phyloP scores from a whole-genome alignment of 2,888 invertebrate species.

The Zonitis immaculata region DNA sequence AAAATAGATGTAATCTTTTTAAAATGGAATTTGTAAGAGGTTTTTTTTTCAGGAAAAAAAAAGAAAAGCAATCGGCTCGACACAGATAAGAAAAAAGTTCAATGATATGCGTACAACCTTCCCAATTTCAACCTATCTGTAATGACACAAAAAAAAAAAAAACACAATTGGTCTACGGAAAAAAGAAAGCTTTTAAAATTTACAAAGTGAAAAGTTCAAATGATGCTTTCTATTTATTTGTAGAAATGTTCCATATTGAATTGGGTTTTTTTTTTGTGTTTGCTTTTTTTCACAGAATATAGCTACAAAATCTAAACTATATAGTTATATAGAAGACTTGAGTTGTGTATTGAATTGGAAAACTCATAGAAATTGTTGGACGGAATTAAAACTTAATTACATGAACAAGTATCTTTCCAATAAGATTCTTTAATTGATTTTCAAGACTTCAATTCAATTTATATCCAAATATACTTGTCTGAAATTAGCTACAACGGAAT shows the following conservation, averaged over 20 bases:
- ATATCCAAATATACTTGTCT: neutral
- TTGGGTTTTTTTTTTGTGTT: no score
- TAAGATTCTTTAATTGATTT: neutral
- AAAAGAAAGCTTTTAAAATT: neutral
- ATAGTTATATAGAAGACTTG: no score
- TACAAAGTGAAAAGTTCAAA: neutral
- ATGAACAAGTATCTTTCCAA: neutral
- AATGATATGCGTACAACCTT: slow-evolving; percentile 14
- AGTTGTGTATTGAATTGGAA: neutral
- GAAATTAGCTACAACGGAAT: neutral
- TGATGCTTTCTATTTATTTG: no score
- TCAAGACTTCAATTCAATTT: no score
- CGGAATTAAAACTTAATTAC: neutral
- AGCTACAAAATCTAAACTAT: no score
- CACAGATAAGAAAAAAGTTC: slow-evolving; percentile 16
- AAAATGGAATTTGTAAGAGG: no score
- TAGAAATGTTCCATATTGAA: no score
- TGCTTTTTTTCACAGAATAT: no score
- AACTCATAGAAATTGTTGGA: neutral
- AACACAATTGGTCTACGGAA: slow-evolving; percentile 2
- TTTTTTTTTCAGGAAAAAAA: no score
- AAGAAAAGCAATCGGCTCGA: slow-evolving; percentile 13
- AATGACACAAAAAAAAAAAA: slow-evolving; percentile 14
- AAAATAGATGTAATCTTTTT: no score
- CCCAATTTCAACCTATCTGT: slow-evolving; percentile 8